Evolutionary conservation across 2,888 invertebrate species (phyloP).

Genomic region (Adelphocoris suturalis): DNA sequence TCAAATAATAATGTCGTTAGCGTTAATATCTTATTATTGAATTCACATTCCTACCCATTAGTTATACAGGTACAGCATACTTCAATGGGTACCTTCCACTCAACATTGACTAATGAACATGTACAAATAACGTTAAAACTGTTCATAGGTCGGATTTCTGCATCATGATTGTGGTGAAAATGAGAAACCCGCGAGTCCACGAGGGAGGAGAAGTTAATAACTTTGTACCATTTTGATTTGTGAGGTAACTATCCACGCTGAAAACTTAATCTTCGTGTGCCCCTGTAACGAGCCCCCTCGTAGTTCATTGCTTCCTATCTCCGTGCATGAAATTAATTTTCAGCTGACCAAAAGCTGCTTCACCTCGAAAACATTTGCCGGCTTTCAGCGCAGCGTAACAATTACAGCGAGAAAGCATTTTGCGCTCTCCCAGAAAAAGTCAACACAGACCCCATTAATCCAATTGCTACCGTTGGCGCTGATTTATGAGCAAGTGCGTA

Average conservation of each 20-base stretch:
- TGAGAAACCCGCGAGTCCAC: slow-evolving; percentile 5
- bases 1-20: no score
- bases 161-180: slow-evolving; percentile 10
- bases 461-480: neutral
- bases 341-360: slow-evolving; percentile 22
- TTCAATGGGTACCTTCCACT: neutral
- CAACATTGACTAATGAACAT: no score
- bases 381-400: slow-evolving; percentile 4
- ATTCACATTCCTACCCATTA: no score
- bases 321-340: slow-evolving; percentile 36
- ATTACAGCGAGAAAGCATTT: slow-evolving; percentile 3
- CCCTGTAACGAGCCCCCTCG: slow-evolving; percentile 13
- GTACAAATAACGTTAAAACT: neutral
- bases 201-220: slow-evolving; percentile 36
- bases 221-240: slow-evolving; percentile 25
- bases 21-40: no score
- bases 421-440: neutral
- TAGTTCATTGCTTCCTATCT: neutral
- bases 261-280: slow-evolving; percentile 31
- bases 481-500: neutral
- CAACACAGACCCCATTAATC: neutral
- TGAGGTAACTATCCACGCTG: slow-evolving; percentile 28
- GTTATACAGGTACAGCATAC: neutral
- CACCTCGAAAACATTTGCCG: neutral
- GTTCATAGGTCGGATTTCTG: neutral